Evolutionary conservation across 1,140 invertebrate species (phyloP).

Genomic region (Trichonephila clavata): DNA sequence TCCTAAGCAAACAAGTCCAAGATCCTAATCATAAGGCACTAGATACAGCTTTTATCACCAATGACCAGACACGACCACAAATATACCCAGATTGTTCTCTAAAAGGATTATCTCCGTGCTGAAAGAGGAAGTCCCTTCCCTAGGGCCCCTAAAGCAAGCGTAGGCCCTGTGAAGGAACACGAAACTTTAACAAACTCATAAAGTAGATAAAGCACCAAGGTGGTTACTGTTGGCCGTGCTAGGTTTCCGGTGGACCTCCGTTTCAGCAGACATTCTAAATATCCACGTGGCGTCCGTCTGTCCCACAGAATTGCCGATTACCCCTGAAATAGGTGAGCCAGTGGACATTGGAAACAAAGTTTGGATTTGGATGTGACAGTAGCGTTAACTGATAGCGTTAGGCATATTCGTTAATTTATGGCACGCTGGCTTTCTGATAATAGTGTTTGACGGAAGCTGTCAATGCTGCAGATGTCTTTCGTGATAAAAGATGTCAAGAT

Average conservation of each 20-base stretch:
- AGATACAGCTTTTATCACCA: background rate
- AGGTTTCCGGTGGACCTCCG: background rate
- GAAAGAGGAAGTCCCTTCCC: background rate
- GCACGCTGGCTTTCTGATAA: background rate
- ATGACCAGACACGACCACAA: background rate
- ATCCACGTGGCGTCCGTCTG: background rate
- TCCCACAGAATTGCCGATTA: background rate
- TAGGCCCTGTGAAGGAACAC: background rate
- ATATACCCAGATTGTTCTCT: background rate
- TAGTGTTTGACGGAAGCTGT: background rate
- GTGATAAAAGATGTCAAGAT: background rate
- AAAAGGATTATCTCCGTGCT: background rate
- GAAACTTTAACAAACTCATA: conserved; percentile 24
- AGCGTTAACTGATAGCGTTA: background rate
- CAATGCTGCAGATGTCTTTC: background rate
- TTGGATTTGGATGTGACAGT: background rate
- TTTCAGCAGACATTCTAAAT: background rate
- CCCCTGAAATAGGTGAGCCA: background rate
- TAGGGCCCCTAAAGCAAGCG: background rate
- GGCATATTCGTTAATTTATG: background rate
- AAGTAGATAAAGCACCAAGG: conserved; percentile 16
- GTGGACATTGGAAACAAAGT: background rate
- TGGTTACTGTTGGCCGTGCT: background rate
- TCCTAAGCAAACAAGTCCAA: background rate
- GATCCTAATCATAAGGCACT: background rate